phyloP scores from a whole-genome alignment of 2,113 vertebrate species.

The Noturus placidus region DNA sequence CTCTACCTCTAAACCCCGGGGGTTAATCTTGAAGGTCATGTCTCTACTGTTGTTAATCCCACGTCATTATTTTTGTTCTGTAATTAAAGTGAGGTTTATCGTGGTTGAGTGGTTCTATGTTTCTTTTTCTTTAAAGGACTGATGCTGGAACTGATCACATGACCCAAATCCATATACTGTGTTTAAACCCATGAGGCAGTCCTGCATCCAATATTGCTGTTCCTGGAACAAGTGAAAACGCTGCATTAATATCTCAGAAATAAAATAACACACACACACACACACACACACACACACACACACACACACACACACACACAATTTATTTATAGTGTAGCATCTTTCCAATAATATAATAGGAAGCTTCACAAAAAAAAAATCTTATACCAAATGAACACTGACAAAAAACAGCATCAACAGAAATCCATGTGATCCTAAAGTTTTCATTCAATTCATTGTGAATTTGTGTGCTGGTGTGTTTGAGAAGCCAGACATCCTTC shows the following conservation, averaged over 20 bases:
- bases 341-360: background rate
- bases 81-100: conserved; percentile 38
- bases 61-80: conserved; percentile 5
- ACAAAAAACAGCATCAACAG: background rate
- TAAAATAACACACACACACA: background rate
- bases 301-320: background rate
- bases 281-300: background rate
- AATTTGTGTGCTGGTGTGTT: background rate
- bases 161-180: background rate
- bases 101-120: background rate
- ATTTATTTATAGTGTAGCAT: background rate
- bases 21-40: conserved; percentile 20
- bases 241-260: background rate
- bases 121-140: background rate
- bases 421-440: background rate
- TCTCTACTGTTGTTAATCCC: background rate
- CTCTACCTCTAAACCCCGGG: background rate
- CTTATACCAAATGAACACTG: background rate
- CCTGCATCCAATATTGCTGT: background rate
- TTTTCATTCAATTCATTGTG: background rate
- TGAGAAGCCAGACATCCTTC: background rate
- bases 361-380: background rate
- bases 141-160: background rate
- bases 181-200: background rate
- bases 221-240: background rate